Percentiles rank a stretch among this genome's conserved stretches.
Conservation (phyloP, 2,797 vertebrate genomes). For the Hippopotamyrus pictus region DNA sequence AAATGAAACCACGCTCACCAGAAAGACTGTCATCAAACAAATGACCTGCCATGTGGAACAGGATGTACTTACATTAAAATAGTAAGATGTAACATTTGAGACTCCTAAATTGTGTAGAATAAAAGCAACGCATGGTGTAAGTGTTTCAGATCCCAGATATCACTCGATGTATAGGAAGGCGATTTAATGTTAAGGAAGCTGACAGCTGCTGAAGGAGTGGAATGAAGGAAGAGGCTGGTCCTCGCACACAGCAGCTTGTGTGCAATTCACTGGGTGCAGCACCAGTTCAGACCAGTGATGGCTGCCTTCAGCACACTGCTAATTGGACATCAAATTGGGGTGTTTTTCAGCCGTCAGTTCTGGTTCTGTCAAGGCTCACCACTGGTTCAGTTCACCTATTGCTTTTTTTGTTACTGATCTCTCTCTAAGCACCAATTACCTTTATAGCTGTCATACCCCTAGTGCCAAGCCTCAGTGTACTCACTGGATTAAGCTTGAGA, state of each 20-base stretch:
- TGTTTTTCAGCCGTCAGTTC: neutral
- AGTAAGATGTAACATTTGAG: neutral
- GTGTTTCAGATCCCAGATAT: neutral
- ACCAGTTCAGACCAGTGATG: neutral
- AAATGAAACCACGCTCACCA: neutral
- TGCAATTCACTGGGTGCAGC: neutral
- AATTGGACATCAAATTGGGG: neutral
- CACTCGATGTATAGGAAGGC: neutral
- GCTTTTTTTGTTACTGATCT: constrained; percentile 11
- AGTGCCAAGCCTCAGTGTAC: neutral
- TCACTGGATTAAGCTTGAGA: neutral
- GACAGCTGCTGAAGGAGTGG: neutral
- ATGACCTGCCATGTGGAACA: neutral
- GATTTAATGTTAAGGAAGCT: neutral
- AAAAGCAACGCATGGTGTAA: neutral
- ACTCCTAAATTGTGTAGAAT: neutral
- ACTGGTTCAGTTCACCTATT: neutral
- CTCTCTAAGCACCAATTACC: neutral
- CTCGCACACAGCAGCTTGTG: neutral
- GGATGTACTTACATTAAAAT: neutral
- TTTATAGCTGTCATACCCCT: neutral
- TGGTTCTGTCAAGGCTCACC: neutral
- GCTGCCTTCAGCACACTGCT: neutral
- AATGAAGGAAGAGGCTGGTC: neutral
- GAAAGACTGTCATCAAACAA: neutral